A percentile compares a stretch with the other conserved stretches of the same genome.
phyloP scores from a whole-genome alignment of 2,888 invertebrate species.

The Drosophila prolongata region DNA sequence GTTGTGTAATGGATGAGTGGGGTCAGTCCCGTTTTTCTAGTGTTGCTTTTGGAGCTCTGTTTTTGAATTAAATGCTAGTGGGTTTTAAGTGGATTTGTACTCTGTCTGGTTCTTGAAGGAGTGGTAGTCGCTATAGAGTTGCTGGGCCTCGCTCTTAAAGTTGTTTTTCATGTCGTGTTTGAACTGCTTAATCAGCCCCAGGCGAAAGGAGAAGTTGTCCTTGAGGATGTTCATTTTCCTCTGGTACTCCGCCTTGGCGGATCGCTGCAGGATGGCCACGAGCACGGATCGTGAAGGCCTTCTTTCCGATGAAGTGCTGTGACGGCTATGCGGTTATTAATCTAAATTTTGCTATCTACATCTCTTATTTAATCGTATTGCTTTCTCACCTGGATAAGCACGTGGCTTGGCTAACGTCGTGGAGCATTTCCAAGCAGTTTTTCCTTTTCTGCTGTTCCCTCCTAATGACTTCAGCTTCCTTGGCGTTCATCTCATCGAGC shows the following conservation, averaged over 20 bases:
- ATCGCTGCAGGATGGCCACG: not conserved
- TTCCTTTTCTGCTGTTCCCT: not conserved
- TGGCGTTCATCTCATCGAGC: not conserved
- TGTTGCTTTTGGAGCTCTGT: not conserved
- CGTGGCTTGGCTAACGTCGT: not conserved
- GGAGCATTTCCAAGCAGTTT: not conserved
- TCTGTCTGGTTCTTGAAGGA: not conserved
- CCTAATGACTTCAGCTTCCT: not conserved
- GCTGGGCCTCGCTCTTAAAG: conserved; percentile 21
- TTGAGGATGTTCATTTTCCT: conserved; percentile 10
- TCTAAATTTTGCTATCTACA: too few relatives aligned
- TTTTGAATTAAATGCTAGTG: too few relatives aligned
- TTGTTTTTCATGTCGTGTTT: conserved; percentile 25
- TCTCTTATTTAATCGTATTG: not conserved
- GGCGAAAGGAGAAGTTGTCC: conserved; percentile 21
- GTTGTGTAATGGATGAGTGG: too few relatives aligned
- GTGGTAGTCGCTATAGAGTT: conserved; percentile 25
- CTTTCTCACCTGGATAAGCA: conserved; percentile 1
- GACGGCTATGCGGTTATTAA: not conserved
- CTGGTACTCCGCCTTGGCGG: conserved; percentile 23
- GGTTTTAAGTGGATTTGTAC: not conserved
- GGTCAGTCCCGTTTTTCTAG: not conserved
- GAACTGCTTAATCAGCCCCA: conserved; percentile 28
- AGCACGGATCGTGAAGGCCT: not conserved
- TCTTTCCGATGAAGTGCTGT: not conserved